phyloP scores from a whole-genome alignment of 2,113 vertebrate species.

The Fulmarus glacialis region DNA sequence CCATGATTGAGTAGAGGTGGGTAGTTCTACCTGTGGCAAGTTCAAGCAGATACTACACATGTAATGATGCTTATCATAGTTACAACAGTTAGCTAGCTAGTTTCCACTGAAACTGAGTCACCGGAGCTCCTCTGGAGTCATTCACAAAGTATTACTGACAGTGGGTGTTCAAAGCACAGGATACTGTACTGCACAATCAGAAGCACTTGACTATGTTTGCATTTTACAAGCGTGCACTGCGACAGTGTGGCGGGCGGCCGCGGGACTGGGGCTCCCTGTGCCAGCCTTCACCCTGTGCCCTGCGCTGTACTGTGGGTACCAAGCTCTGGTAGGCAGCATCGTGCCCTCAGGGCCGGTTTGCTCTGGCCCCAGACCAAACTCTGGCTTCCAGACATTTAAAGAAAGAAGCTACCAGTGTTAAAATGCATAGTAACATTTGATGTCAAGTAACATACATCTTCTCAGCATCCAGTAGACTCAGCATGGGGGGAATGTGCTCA shows the following conservation, averaged over 20 bases:
- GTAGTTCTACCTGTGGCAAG: neutral
- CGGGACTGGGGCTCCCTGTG: rapidly evolving
- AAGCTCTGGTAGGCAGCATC: neutral
- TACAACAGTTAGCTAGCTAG: neutral
- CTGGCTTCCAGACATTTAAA: neutral
- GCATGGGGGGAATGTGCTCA: neutral
- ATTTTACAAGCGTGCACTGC: neutral
- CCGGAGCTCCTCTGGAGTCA: neutral
- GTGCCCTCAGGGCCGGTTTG: neutral
- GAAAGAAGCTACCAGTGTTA: neutral
- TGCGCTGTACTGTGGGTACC: rapidly evolving
- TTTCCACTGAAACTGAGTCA: slow-evolving; percentile 37
- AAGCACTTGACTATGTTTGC: neutral
- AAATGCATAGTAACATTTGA: neutral
- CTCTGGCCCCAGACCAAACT: neutral
- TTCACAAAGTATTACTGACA: neutral
- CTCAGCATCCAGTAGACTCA: neutral
- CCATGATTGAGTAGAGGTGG: neutral
- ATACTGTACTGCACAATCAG: neutral
- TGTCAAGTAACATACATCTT: neutral
- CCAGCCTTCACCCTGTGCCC: rapidly evolving
- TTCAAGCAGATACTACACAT: neutral
- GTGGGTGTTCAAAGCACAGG: neutral
- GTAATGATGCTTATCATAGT: neutral
- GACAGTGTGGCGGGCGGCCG: rapidly evolving